A percentile compares a stretch with the other conserved stretches of the same genome.
These are phyloP conservation scores for Salarias fasciatus DNA, from an alignment of 2,797 vertebrate species.

Conservation along the genomic window DNA sequence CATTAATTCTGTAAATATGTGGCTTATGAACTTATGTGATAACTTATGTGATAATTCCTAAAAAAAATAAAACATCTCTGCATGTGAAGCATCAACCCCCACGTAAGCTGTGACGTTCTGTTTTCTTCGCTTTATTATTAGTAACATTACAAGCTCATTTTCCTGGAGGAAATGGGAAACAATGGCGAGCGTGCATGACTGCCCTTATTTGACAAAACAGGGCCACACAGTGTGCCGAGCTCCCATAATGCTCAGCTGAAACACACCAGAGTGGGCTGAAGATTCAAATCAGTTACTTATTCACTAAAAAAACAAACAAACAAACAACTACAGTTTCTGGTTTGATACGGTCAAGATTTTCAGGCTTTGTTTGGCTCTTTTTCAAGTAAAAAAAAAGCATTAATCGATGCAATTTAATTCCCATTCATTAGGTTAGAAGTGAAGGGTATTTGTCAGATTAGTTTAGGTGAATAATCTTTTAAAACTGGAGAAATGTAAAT, in stretches of 20 bases:
- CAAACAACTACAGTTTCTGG: no score
- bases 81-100: neutral
- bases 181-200: slow-evolving; percentile 48
- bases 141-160: slow-evolving; percentile 51
- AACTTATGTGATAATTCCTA: slow-evolving; percentile 2
- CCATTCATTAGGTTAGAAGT: no score
- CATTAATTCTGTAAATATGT: neutral
- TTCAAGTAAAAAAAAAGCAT: no score
- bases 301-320: no score
- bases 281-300: no score
- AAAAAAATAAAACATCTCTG: neutral
- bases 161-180: slow-evolving; percentile 66
- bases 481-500: no score
- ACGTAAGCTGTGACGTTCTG: slow-evolving; percentile 18
- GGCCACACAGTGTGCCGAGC: neutral
- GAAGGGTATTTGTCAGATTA: no score
- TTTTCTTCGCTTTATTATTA: slow-evolving; percentile 47
- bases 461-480: no score
- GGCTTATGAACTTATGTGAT: slow-evolving; percentile 2
- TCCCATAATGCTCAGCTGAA: slow-evolving; percentile 5
- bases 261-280: no score
- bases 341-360: no score
- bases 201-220: slow-evolving; percentile 16
- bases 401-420: no score
- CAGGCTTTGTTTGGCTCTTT: no score